These are phyloP conservation scores for Lordiphosa clarofinis DNA, from an alignment of 1,140 invertebrate genomes.

Conservation along the genomic window DNA sequence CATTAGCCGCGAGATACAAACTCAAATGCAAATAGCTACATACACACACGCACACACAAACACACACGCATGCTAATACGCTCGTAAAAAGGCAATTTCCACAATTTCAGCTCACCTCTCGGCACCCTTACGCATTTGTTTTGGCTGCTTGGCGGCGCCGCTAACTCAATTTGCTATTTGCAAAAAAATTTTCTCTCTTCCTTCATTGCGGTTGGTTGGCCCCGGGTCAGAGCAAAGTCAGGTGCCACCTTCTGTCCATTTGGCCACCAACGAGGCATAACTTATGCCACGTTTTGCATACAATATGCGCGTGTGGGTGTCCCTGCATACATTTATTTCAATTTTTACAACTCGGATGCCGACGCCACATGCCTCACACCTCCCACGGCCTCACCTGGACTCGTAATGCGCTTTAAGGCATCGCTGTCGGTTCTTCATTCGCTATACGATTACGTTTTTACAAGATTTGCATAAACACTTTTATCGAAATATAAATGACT, in stretches of 20 bases:
- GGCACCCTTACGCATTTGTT: slow-evolving; percentile 51
- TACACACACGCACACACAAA: slow-evolving; percentile 16
- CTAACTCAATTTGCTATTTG: slow-evolving; percentile 77
- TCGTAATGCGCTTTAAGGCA: slow-evolving; percentile 48
- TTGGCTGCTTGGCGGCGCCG: slow-evolving; percentile 28
- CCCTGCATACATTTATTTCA: slow-evolving; percentile 70
- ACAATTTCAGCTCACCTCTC: slow-evolving; percentile 58
- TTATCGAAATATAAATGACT: slow-evolving; percentile 74
- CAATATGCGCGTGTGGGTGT: slow-evolving; percentile 42
- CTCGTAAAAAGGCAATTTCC: slow-evolving; percentile 78
- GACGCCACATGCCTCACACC: slow-evolving; percentile 16
- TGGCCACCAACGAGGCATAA: slow-evolving; percentile 46
- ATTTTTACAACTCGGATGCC: slow-evolving; percentile 60
- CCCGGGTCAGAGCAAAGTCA: slow-evolving; percentile 30
- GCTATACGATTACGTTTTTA: slow-evolving; percentile 52
- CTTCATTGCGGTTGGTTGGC: slow-evolving; percentile 33
- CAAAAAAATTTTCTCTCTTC: slow-evolving; percentile 49
- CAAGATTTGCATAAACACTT: slow-evolving; percentile 72
- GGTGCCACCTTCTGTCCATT: slow-evolving; percentile 36
- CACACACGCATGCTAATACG: slow-evolving; percentile 58
- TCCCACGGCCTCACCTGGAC: background rate
- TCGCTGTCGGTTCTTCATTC: slow-evolving; percentile 33
- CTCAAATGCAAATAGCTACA: slow-evolving; percentile 56
- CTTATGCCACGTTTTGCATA: slow-evolving; percentile 50
- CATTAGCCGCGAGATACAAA: slow-evolving; percentile 52